Conservation (phyloP, 1,140 invertebrate species). For the Caenorhabditis elegans region DNA sequence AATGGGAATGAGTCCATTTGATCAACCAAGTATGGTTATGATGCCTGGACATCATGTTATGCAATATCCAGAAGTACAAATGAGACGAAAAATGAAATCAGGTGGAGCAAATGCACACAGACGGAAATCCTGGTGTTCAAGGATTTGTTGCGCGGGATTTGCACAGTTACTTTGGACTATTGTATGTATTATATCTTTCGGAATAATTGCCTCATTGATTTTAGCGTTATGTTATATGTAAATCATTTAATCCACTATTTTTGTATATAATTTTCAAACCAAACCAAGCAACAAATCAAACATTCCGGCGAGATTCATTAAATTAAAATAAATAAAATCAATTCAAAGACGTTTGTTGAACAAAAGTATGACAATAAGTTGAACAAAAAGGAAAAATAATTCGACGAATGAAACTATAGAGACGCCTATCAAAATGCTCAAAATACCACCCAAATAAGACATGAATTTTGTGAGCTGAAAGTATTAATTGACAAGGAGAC, state of each 20-base stretch:
- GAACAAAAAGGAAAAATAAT: background rate
- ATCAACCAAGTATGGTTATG: conserved; percentile 17
- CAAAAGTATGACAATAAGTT: background rate
- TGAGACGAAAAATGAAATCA: conserved; percentile 5
- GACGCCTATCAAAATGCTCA: background rate
- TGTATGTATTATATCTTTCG: conserved; percentile 15
- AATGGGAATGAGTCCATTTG: background rate
- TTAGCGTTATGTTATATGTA: conserved; percentile 20
- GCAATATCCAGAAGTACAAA: background rate
- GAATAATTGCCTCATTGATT: conserved; percentile 2
- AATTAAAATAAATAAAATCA: background rate
- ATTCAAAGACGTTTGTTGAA: background rate
- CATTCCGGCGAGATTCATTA: background rate
- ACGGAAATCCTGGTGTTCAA: background rate
- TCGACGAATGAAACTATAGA: background rate
- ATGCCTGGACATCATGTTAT: background rate
- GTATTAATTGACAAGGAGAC: too few relatives aligned
- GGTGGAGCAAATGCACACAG: background rate
- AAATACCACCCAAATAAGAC: background rate
- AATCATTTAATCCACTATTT: background rate
- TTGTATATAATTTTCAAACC: background rate
- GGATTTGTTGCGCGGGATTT: conserved; percentile 8
- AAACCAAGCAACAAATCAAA: conserved; percentile 14
- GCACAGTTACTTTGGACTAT: conserved; percentile 20
- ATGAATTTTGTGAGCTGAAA: background rate